phyloP scores from a whole-genome alignment of 2,888 invertebrate genomes.

The Taenaris catops region DNA sequence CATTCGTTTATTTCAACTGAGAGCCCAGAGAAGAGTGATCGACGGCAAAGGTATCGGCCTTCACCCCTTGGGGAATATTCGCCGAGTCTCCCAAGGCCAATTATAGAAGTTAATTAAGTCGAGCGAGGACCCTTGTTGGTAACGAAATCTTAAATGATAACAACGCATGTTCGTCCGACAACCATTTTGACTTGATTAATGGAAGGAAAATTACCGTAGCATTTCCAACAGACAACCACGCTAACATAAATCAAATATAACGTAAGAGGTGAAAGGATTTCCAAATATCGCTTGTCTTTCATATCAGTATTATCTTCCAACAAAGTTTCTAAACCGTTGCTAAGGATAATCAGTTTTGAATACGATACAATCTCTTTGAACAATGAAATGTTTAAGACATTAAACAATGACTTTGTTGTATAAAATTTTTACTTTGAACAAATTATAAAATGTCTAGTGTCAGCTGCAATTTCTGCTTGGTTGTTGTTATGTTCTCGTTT shows the following conservation, averaged over 20 bases:
- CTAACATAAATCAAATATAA: constrained; percentile 18
- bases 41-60: constrained; percentile 17
- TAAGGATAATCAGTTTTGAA: constrained; percentile 3
- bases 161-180: constrained; percentile 31
- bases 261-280: constrained; percentile 13
- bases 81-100: constrained; percentile 35
- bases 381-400: neutral
- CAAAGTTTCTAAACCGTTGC: constrained; percentile 5
- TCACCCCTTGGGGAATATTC: constrained; percentile 17
- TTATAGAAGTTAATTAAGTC: constrained; percentile 47
- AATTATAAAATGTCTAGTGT: too few relatives aligned
- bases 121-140: constrained; percentile 41
- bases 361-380: constrained; percentile 6
- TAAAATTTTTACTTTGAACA: too few relatives aligned
- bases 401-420: neutral
- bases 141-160: constrained; percentile 41
- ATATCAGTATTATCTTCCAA: constrained; percentile 10
- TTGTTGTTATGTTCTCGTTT: too few relatives aligned
- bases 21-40: constrained; percentile 13
- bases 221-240: constrained; percentile 17
- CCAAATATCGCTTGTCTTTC: constrained; percentile 9
- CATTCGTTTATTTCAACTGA: constrained; percentile 14
- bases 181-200: constrained; percentile 32
- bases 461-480: too few relatives aligned
- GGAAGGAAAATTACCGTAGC: constrained; percentile 24